phyloP scores from a whole-genome alignment of 2,888 invertebrate genomes.

The Drosophila conformis region DNA sequence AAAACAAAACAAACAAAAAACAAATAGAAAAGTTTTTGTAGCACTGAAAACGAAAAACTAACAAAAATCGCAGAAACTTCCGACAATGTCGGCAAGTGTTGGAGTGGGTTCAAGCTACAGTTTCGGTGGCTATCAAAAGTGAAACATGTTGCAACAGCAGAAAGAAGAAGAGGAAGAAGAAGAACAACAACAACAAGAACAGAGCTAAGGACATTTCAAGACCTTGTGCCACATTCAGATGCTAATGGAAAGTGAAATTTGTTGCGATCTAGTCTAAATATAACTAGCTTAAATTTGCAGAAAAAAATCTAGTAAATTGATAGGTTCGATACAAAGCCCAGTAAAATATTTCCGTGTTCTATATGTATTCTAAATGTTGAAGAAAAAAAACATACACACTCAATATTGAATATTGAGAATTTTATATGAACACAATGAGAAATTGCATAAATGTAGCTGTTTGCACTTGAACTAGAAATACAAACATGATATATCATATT shows the following conservation, averaged over 20 bases:
- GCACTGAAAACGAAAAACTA: conserved; percentile 51
- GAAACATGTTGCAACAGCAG: conserved; percentile 56
- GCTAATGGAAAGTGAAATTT: conserved; percentile 35
- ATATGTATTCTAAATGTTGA: conserved; percentile 72
- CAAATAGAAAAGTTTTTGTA: conserved; percentile 37
- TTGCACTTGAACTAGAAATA: conserved; percentile 63
- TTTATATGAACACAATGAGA: conserved; percentile 36
- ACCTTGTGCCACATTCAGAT: conserved; percentile 61
- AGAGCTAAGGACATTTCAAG: conserved; percentile 30
- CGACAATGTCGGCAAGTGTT: conserved; percentile 68
- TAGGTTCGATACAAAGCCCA: conserved; percentile 47
- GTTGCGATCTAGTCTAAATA: conserved; percentile 13
- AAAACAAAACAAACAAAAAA: neutral
- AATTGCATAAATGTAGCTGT: conserved; percentile 51
- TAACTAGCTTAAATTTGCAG: conserved; percentile 14
- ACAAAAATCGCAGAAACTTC: conserved; percentile 55
- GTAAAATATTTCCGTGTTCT: conserved; percentile 67
- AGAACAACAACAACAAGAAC: conserved; percentile 34
- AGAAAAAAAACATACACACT: conserved; percentile 12
- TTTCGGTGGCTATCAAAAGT: conserved; percentile 44
- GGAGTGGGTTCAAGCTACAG: conserved; percentile 22
- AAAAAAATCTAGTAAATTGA: conserved; percentile 42
- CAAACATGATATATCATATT: conserved; percentile 34
- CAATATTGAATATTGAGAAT: conserved; percentile 13
- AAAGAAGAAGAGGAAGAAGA: conserved; percentile 17